These are phyloP conservation scores for Pipistrellus pygmaeus DNA, from an alignment of 2,797 vertebrate genomes.

Conservation along the genomic window DNA sequence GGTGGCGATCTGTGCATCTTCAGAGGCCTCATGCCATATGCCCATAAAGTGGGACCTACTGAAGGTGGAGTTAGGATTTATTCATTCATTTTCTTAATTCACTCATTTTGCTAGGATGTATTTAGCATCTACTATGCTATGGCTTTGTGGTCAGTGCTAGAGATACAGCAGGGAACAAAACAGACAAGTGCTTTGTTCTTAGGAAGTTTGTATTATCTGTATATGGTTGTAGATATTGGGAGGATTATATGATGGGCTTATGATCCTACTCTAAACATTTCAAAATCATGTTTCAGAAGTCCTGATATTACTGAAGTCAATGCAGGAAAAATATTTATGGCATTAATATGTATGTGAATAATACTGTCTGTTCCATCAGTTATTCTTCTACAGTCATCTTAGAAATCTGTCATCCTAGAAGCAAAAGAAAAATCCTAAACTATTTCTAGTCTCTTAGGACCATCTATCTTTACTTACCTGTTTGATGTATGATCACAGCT, in stretches of 20 bases:
- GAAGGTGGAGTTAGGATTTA: not conserved
- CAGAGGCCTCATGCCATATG: not conserved
- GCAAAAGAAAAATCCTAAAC: conserved; percentile 44
- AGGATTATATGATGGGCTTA: not conserved
- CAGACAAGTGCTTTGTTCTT: not conserved
- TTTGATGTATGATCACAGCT: not conserved
- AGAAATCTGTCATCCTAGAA: not conserved
- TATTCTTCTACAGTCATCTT: not conserved
- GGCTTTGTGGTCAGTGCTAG: not conserved
- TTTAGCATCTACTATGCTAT: not conserved
- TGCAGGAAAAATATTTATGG: not conserved
- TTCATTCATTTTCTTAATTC: not conserved
- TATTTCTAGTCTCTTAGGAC: not conserved
- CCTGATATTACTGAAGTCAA: not conserved
- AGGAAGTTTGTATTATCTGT: not conserved
- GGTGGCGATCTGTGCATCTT: not conserved
- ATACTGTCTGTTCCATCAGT: not conserved
- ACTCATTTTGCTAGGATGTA: not conserved
- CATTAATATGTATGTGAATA: not conserved
- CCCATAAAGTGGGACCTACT: not conserved
- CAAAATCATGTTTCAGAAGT: not conserved
- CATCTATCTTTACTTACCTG: not conserved
- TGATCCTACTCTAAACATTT: not conserved
- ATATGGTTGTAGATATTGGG: not conserved
- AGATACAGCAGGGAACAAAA: not conserved